phyloP scores from a whole-genome alignment of 2,888 invertebrate species.

The Calephelis perditalis region DNA sequence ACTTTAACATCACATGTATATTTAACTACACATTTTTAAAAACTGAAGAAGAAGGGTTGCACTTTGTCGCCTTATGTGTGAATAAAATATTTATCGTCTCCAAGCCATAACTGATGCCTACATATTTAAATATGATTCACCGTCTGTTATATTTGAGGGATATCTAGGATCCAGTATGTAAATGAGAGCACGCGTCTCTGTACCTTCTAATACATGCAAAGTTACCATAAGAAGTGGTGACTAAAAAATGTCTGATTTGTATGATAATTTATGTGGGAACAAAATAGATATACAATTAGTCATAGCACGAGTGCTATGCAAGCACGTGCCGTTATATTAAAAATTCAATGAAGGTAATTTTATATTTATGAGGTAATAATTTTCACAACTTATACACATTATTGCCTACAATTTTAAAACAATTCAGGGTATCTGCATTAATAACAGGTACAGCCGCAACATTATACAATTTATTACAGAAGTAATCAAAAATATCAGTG shows the following conservation, averaged over 20 bases:
- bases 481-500: conserved; percentile 1
- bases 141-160: conserved; percentile 5
- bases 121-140: conserved; percentile 2
- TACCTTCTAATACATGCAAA: conserved; percentile 56
- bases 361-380: conserved; percentile 13
- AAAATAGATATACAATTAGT: conserved; percentile 45
- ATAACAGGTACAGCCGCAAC: background rate
- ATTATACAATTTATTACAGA: conserved; percentile 8
- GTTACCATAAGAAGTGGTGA: conserved; percentile 52
- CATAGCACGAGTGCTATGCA: conserved; percentile 37
- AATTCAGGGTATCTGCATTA: conserved; percentile 6
- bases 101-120: background rate
- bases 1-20: too few relatives aligned
- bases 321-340: conserved; percentile 26
- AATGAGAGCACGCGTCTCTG: conserved; percentile 51
- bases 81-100: background rate
- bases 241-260: conserved; percentile 60
- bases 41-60: too few relatives aligned
- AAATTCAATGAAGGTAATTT: conserved; percentile 11
- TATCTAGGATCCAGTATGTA: conserved; percentile 22
- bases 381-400: conserved; percentile 11
- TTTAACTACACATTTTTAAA: too few relatives aligned
- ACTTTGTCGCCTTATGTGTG: too few relatives aligned
- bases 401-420: conserved; percentile 4
- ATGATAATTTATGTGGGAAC: conserved; percentile 65